phyloP scores from a whole-genome alignment of 1,140 invertebrate genomes.

The Dreissena rostriformis region DNA sequence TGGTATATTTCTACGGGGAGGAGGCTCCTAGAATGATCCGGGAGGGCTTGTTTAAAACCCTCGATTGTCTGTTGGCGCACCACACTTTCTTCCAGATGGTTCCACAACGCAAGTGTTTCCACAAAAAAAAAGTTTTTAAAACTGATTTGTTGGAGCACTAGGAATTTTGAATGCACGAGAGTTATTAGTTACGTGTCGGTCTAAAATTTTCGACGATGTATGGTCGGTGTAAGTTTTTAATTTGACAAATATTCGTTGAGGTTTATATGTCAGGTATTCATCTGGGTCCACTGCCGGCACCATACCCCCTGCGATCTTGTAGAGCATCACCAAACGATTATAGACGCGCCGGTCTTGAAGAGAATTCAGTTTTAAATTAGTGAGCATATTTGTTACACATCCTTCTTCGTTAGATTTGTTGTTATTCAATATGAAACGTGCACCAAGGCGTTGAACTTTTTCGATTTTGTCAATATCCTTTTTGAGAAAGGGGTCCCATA shows the following conservation, averaged over 20 bases:
- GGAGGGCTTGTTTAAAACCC: too few species aligned
- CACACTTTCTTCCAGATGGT: too few species aligned
- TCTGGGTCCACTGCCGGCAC: slow-evolving; percentile 33
- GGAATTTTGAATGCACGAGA: slow-evolving; percentile 21
- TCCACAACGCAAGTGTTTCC: slow-evolving; percentile 31
- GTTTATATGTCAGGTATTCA: slow-evolving; percentile 11
- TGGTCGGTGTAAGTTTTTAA: slow-evolving; percentile 1
- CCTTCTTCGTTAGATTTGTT: background rate
- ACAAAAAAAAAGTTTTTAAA: slow-evolving; percentile 50
- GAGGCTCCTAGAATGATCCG: background rate
- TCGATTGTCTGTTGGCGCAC: background rate
- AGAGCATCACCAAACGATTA: slow-evolving; percentile 21
- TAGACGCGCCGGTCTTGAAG: slow-evolving; percentile 5
- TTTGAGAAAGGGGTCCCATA: slow-evolving; percentile 1
- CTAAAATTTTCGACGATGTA: slow-evolving; percentile 19
- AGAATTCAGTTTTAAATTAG: background rate
- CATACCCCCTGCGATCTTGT: slow-evolving; percentile 26
- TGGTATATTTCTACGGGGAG: background rate
- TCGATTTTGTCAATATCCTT: slow-evolving; percentile 1
- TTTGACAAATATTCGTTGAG: slow-evolving; percentile 10
- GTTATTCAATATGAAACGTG: slow-evolving; percentile 3
- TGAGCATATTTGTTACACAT: slow-evolving; percentile 16
- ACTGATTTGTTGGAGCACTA: slow-evolving; percentile 19
- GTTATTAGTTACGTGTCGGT: slow-evolving; percentile 23
- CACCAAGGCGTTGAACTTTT: slow-evolving; percentile 17